Percentiles rank a stretch among this genome's conserved stretches.
Evolutionary conservation across 23 tunicate species (phyloP).

Genomic region (Phallusia fumigata): DNA sequence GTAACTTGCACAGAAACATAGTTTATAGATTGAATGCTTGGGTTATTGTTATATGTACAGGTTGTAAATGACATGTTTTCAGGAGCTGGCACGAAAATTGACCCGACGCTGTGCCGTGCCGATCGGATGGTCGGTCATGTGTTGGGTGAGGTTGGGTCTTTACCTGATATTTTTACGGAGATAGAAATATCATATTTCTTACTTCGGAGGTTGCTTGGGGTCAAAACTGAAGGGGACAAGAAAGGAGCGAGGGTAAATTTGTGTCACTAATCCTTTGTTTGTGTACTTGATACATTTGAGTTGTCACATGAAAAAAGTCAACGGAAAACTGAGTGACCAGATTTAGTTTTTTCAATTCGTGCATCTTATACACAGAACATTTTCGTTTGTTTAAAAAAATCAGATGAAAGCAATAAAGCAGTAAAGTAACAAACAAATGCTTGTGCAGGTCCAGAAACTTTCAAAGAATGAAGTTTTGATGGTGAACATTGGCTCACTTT

Average conservation of each 20-base stretch:
- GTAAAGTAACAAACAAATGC: neutral
- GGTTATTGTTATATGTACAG: too few relatives aligned
- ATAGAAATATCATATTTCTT: constrained; percentile 94
- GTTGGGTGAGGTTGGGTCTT: constrained; percentile 83
- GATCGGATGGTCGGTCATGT: constrained; percentile 99
- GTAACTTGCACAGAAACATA: too few relatives aligned
- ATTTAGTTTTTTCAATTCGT: too few relatives aligned
- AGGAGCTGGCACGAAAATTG: constrained; percentile 98
- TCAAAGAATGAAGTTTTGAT: constrained; percentile 88
- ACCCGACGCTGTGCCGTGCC: constrained; percentile 91
- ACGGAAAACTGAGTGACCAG: too few relatives aligned
- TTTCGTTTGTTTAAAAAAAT: too few relatives aligned
- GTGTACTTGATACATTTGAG: too few relatives aligned
- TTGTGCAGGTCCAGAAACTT: constrained; percentile 79
- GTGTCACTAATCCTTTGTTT: neutral
- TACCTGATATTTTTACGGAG: constrained; percentile 93
- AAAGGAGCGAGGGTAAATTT: constrained; percentile 91
- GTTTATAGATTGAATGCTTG: too few relatives aligned
- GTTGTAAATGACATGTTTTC: too few relatives aligned
- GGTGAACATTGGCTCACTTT: constrained; percentile 98
- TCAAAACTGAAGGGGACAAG: constrained; percentile 94
- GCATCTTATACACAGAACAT: too few relatives aligned
- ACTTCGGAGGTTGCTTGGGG: constrained; percentile 87
- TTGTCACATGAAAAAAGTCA: too few relatives aligned
- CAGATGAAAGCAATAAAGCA: too few relatives aligned